Evolutionary conservation across 2,797 vertebrate genomes (phyloP).

Genomic region (Cynodonichthys magdalenae): DNA sequence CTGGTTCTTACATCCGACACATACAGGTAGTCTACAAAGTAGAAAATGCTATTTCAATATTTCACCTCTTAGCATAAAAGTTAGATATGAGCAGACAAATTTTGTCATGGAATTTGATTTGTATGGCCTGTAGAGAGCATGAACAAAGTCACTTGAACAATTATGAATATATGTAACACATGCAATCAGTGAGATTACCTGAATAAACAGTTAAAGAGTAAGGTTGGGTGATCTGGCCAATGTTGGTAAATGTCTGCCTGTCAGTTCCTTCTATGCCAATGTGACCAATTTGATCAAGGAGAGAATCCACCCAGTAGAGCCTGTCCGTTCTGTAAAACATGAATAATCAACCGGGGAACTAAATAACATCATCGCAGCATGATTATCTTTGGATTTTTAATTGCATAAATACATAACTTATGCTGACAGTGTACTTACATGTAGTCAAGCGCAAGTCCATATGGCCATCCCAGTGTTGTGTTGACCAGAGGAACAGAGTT

Average conservation of each 20-base stretch:
- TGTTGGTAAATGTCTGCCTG: slow-evolving; percentile 69
- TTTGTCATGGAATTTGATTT: too few species aligned
- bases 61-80: not conserved
- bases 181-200: slow-evolving; percentile 51
- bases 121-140: not conserved
- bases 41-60: not conserved
- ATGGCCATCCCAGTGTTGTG: slow-evolving; percentile 78
- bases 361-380: not conserved
- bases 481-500: slow-evolving; percentile 78
- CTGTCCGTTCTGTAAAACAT: slow-evolving; percentile 62
- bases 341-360: not conserved
- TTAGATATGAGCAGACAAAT: not conserved
- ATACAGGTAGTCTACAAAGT: slow-evolving; percentile 70
- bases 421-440: slow-evolving; percentile 53
- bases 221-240: slow-evolving; percentile 79
- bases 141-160: not conserved
- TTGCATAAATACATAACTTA: not conserved
- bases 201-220: slow-evolving; percentile 75
- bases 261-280: slow-evolving; percentile 66
- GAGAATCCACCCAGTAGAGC: slow-evolving; percentile 80
- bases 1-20: slow-evolving; percentile 75
- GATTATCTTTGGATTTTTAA: not conserved
- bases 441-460: slow-evolving; percentile 77
- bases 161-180: not conserved
- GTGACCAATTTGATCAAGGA: slow-evolving; percentile 72